A percentile compares a stretch with the other conserved stretches of the same genome.
Conservation (phyloP, 1,140 invertebrate genomes). For the Seison nebaliae region DNA sequence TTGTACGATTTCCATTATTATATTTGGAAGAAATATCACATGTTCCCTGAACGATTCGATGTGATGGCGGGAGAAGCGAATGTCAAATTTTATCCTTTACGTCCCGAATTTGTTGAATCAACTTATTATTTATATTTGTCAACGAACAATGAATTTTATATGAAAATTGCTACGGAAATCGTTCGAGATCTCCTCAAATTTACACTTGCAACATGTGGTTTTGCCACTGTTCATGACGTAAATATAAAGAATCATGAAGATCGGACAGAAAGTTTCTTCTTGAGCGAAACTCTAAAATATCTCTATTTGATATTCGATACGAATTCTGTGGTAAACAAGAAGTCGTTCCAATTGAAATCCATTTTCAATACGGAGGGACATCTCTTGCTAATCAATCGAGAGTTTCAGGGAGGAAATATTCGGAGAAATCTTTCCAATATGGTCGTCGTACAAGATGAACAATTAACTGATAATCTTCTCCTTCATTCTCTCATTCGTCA, state of each 20-base stretch:
- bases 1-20: conserved; percentile 39
- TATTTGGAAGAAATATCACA: conserved; percentile 39
- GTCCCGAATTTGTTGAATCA: conserved; percentile 41
- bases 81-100: conserved; percentile 39
- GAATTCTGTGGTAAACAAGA: conserved; percentile 37
- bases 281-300: conserved; percentile 94
- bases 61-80: conserved; percentile 39
- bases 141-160: conserved; percentile 43
- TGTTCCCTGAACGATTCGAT: conserved; percentile 41
- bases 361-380: conserved; percentile 45
- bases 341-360: conserved; percentile 31
- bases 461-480: too few relatives aligned
- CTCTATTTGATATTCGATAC: conserved; percentile 50
- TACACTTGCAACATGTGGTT: conserved; percentile 36
- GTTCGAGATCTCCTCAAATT: conserved; percentile 35
- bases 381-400: conserved; percentile 33
- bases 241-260: conserved; percentile 74
- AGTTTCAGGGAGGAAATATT: conserved; percentile 22
- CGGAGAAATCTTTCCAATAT: conserved; percentile 1
- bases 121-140: conserved; percentile 44
- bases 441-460: conserved; percentile 14
- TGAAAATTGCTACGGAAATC: conserved; percentile 41
- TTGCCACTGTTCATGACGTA: conserved; percentile 47
- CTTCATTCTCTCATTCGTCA: too few relatives aligned
- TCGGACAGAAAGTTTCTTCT: conserved; percentile 93